Percentiles rank a stretch among this genome's conserved stretches.
Conservation (phyloP, 2,888 invertebrate genomes). For the Eledona agricola region DNA sequence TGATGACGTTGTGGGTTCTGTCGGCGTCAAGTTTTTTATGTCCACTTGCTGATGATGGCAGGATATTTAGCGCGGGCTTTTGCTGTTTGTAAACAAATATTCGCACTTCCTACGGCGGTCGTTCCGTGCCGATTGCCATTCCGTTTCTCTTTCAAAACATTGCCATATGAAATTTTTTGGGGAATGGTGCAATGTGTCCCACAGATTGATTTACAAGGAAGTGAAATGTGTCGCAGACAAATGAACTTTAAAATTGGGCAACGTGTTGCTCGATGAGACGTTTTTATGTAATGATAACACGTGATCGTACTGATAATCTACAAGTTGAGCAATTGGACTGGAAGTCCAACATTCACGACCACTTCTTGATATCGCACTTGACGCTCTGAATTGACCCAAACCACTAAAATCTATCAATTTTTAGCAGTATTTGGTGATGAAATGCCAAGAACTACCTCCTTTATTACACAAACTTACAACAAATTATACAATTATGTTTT, state of each 20-base stretch:
- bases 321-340: too few relatives aligned
- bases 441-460: too few relatives aligned
- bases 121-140: constrained; percentile 19
- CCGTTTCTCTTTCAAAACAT: constrained; percentile 23
- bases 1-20: constrained; percentile 20
- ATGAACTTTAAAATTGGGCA: constrained; percentile 35
- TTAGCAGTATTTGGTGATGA: too few relatives aligned
- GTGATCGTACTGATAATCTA: constrained; percentile 14
- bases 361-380: too few relatives aligned
- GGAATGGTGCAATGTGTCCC: constrained; percentile 29
- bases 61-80: constrained; percentile 6
- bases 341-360: too few relatives aligned
- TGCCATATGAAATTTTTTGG: constrained; percentile 28
- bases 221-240: constrained; percentile 31
- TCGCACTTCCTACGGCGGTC: constrained; percentile 8
- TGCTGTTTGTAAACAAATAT: constrained; percentile 5
- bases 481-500: too few relatives aligned
- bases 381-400: too few relatives aligned
- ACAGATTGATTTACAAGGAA: constrained; percentile 33
- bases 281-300: constrained; percentile 19
- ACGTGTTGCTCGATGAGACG: constrained; percentile 13
- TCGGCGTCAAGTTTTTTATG: constrained; percentile 1
- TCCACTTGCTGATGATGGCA: constrained; percentile 6
- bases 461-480: too few relatives aligned
- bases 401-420: too few relatives aligned